A percentile compares a stretch with the other conserved stretches of the same genome.
Evolutionary conservation across 2,888 invertebrate species (phyloP).

Genomic region (Harpalus rubripes): DNA sequence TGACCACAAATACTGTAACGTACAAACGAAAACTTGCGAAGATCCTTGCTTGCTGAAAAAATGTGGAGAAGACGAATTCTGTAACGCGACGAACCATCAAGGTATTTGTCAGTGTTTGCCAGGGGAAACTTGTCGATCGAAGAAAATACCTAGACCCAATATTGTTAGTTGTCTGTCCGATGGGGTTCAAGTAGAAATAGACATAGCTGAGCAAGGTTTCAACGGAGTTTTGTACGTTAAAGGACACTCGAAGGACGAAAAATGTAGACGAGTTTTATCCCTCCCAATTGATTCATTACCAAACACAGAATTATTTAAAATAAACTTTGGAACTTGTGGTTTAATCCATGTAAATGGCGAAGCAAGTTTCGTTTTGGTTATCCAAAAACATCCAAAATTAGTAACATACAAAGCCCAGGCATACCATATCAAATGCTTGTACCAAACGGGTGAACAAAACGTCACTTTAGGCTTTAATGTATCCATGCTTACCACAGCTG

Average conservation of each 20-base stretch:
- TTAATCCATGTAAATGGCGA: constrained; percentile 94
- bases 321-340: constrained; percentile 93
- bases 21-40: constrained; percentile 85
- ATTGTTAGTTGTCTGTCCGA: constrained; percentile 96
- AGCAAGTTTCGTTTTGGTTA: constrained; percentile 95
- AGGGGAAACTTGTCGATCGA: constrained; percentile 85
- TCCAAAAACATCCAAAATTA: constrained; percentile 97
- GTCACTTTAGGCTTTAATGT: constrained; percentile 96
- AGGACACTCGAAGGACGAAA: constrained; percentile 95
- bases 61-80: constrained; percentile 88
- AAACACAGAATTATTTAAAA: constrained; percentile 87
- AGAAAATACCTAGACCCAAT: constrained; percentile 91
- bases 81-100: constrained; percentile 87
- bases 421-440: constrained; percentile 97
- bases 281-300: constrained; percentile 84
- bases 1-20: constrained; percentile 87
- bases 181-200: constrained; percentile 92
- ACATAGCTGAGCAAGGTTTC: constrained; percentile 87
- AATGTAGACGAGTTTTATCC: constrained; percentile 90
- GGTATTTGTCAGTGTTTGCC: constrained; percentile 88
- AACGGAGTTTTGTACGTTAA: constrained; percentile 96
- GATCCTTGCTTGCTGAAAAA: constrained; percentile 88
- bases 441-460: constrained; percentile 95
- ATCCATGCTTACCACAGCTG: constrained; percentile 96
- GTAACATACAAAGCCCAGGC: constrained; percentile 97